Evolutionary conservation across 2,113 vertebrate genomes (phyloP), one percentile per base, ranked within the genome.

Genomic region (Pao palembangensis): DNA sequence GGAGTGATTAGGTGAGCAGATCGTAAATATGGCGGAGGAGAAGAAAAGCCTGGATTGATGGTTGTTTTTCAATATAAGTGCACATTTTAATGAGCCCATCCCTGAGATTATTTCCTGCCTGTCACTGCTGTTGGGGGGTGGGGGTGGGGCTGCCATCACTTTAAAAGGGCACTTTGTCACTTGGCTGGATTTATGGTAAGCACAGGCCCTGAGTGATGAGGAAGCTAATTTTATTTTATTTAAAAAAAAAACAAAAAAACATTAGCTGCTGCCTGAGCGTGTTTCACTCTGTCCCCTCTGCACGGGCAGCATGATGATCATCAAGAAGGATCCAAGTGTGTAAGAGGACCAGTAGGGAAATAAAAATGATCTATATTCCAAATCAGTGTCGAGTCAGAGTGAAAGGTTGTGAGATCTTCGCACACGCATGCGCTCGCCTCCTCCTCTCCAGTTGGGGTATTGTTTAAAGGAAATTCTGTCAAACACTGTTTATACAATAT

Each of bases 381-480:
- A 63, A 69, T 76, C 47, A 62, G 59, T 54, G 23, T 64, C 41
- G 58, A 49, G 38, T 14, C 20, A 31, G 21, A 53, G 51, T 64
- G 71, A 66, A 51, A 71, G 46, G 42, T 56, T 13, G 58, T 67
- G 25, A 41, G 34, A 8, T 8, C 34, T 12, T 38, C 10, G 34
- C 34, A 38, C 8, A 12, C 15, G 5, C 64, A 64, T 65, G 51
- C 38, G 48, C 59, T 60, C 21, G 15, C 13, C 64, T 64, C 76
- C 65, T 65, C 38, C 31, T 54, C 59, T 57, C 61, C 28, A 19
- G 66, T 73, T 81, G 10, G 41, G 12, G 14, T 76, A 75, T 73
- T 81, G 71, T 79, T 69, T 18, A 75, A 84, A 85, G 78, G 83
- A 85, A 81, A 67, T 80, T 73, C 79, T 73, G 81, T 87, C 85